Evolutionary conservation across 2,888 invertebrate genomes (phyloP).

Genomic region (Hypomecis punctinalis): DNA sequence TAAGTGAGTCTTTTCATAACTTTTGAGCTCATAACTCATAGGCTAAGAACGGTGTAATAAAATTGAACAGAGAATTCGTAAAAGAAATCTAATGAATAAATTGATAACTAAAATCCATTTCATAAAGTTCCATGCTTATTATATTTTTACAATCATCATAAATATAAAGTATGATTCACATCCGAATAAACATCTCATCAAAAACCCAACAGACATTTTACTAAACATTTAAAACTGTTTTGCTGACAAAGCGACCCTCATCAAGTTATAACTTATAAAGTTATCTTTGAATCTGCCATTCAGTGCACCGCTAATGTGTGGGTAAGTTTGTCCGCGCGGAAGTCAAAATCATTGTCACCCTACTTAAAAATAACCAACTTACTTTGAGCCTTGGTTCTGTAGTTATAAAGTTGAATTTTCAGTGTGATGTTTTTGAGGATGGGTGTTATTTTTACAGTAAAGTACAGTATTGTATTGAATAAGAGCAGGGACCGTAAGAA

Average conservation of each 20-base stretch:
- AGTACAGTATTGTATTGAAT: constrained; percentile 61
- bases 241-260: constrained; percentile 38
- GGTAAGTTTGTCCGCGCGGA: constrained; percentile 73
- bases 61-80: no score
- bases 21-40: no score
- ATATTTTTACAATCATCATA: constrained; percentile 4
- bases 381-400: constrained; percentile 34
- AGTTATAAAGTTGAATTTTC: constrained; percentile 29
- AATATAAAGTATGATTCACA: constrained; percentile 20
- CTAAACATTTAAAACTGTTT: constrained; percentile 41
- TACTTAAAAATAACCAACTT: constrained; percentile 13
- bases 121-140: background rate
- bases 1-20: no score
- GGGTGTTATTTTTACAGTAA: constrained; percentile 49
- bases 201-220: constrained; percentile 32
- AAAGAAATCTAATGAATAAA: no score
- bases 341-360: constrained; percentile 62
- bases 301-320: constrained; percentile 73
- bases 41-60: no score
- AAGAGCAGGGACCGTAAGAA: constrained; percentile 78
- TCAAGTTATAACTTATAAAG: constrained; percentile 38
- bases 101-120: background rate
- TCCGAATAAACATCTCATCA: constrained; percentile 32
- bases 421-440: constrained; percentile 22
- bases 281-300: constrained; percentile 37